Conservation (phyloP, 2,113 vertebrate genomes). For the Grus americana region DNA sequence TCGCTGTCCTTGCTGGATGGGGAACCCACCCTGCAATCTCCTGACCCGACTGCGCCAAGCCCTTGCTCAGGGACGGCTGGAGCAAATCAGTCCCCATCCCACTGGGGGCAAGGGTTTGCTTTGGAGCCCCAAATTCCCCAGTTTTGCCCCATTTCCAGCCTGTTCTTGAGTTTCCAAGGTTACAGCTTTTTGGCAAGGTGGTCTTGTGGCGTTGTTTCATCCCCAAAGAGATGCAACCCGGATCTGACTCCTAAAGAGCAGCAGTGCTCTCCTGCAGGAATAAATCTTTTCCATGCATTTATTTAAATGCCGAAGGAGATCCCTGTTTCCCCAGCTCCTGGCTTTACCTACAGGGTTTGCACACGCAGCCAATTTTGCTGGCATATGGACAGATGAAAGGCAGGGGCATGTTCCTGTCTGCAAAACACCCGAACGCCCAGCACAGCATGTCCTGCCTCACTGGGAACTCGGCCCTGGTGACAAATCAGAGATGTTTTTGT, state of each 20-base stretch:
- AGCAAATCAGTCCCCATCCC: background rate
- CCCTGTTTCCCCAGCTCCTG: background rate
- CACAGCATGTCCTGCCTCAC: fast-evolving
- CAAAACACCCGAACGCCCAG: background rate
- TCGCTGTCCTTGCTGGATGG: background rate
- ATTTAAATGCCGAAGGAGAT: background rate
- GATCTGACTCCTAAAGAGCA: background rate
- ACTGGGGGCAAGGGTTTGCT: background rate
- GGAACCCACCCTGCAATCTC: background rate
- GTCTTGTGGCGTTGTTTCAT: background rate
- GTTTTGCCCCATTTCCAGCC: fast-evolving
- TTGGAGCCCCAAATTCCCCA: background rate
- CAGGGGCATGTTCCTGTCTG: background rate
- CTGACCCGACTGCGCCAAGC: fast-evolving
- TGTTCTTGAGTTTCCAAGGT: background rate
- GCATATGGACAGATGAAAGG: fast-evolving
- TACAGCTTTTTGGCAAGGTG: background rate
- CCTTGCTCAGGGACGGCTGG: background rate
- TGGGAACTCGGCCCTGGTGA: fast-evolving
- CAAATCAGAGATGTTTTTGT: background rate
- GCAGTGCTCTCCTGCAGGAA: background rate
- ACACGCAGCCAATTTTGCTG: fast-evolving
- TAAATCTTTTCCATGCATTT: background rate
- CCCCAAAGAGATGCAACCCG: background rate
- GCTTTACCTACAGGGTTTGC: background rate